Evolutionary conservation across 2,113 vertebrate species (phyloP).

Genomic region (Apus apus): DNA sequence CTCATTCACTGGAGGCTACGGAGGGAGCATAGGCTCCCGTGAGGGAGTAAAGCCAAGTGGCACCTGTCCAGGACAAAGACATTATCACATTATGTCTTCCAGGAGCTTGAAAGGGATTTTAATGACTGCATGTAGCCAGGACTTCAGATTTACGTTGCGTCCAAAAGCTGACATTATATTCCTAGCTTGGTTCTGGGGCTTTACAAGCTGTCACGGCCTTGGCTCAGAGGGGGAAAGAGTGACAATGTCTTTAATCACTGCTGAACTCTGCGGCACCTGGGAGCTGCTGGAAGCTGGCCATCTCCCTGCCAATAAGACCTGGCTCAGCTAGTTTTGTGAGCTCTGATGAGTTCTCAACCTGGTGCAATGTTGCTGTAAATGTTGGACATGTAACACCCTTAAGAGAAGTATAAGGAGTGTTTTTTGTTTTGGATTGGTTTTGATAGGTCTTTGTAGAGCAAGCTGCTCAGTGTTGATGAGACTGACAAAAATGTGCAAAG

Average conservation of each 20-base stretch:
- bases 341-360: background rate
- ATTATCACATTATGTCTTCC: background rate
- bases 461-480: background rate
- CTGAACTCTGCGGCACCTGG: background rate
- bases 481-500: background rate
- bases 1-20: background rate
- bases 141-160: background rate
- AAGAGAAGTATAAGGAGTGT: background rate
- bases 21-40: background rate
- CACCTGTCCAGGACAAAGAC: background rate
- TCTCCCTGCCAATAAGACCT: background rate
- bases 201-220: background rate
- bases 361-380: background rate
- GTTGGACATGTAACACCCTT: background rate
- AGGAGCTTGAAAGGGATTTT: background rate
- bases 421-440: background rate
- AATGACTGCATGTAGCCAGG: background rate
- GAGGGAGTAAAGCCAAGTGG: background rate
- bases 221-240: background rate
- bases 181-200: background rate
- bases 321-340: background rate
- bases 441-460: background rate
- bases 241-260: background rate
- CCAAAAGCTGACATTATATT: background rate
- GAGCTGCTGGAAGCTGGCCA: slow-evolving; percentile 8